These are phyloP conservation scores for Rousettus leschenaultii DNA, from an alignment of 2,113 vertebrate genomes.

Conservation along the genomic window DNA sequence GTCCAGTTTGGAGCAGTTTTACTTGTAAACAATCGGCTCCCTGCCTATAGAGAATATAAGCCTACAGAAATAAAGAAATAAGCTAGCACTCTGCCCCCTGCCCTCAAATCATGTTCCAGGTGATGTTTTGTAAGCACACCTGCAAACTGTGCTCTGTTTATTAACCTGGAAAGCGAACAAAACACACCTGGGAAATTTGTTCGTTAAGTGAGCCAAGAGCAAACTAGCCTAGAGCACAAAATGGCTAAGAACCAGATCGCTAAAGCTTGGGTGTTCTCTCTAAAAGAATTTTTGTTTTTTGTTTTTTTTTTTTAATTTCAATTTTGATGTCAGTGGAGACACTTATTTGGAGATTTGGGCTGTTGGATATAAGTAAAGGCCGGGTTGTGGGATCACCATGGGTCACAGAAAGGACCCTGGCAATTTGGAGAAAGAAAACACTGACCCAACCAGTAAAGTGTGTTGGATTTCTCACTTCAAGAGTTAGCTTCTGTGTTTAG, in stretches of 20 bases:
- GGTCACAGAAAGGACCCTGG: neutral
- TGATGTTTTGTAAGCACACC: neutral
- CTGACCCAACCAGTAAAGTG: neutral
- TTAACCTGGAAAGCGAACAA: too few relatives aligned
- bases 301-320: neutral
- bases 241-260: neutral
- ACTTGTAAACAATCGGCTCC: neutral
- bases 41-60: neutral
- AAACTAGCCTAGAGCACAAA: neutral
- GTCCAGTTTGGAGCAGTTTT: slow-evolving; percentile 22
- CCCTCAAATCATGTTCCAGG: neutral
- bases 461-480: neutral
- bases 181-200: too few relatives aligned
- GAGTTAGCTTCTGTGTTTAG: neutral
- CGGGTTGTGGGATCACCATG: neutral
- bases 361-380: neutral
- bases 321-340: neutral
- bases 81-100: neutral
- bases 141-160: neutral
- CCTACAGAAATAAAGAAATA: neutral
- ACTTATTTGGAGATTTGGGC: neutral
- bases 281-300: neutral
- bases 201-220: neutral
- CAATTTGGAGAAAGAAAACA: neutral
- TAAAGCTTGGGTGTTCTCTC: neutral